These are phyloP conservation scores for Ruditapes philippinarum DNA, from an alignment of 1,140 invertebrate genomes.

Conservation along the genomic window DNA sequence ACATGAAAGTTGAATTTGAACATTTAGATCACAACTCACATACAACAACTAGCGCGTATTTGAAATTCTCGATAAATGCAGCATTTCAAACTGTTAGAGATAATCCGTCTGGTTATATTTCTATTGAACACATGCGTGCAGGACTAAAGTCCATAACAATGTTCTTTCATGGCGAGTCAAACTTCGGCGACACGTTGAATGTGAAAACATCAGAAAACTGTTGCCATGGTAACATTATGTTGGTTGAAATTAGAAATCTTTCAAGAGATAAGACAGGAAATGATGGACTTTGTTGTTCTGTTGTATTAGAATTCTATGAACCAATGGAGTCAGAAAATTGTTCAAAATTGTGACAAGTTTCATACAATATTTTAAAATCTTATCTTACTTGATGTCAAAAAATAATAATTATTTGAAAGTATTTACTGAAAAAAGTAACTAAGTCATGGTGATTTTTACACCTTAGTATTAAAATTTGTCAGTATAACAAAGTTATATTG, in stretches of 20 bases:
- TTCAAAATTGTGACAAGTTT: too few species aligned
- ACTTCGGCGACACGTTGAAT: not conserved
- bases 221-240: not conserved
- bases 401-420: too few species aligned
- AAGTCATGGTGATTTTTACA: too few species aligned
- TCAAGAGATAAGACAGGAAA: not conserved
- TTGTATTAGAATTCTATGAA: not conserved
- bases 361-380: too few species aligned
- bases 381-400: too few species aligned
- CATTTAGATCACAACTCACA: constrained; percentile 14
- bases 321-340: not conserved
- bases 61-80: not conserved
- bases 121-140: not conserved
- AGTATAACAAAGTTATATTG: too few species aligned
- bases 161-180: constrained; percentile 13
- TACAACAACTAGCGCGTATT: constrained; percentile 33
- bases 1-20: constrained; percentile 9
- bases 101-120: not conserved
- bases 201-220: not conserved
- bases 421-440: too few species aligned
- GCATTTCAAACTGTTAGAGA: not conserved
- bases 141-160: constrained; percentile 21
- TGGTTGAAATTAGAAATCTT: not conserved
- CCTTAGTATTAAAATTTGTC: too few species aligned
- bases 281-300: not conserved